Evolutionary conservation across 2,888 invertebrate genomes (phyloP), one percentile per base, ranked within the genome.

Genomic region (Pelosia muscerda): DNA sequence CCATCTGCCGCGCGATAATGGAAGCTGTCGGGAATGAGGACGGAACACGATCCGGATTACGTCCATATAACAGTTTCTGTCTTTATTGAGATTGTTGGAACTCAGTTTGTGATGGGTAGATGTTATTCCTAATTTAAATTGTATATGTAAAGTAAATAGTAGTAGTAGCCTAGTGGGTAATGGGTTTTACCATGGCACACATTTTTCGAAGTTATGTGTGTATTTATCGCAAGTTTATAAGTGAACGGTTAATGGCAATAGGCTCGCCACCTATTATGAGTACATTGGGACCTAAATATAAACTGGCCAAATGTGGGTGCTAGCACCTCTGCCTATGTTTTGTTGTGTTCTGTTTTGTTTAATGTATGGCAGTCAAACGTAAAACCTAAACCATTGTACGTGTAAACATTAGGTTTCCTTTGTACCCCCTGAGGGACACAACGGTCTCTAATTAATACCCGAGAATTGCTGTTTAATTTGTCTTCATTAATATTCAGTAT

Each of bases 1-100:
- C 81, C 84, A 84, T 82, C 83, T 83, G 84, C 71, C 66, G 74
- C 49, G 25, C 69, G 68, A 73, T 82, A 78, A 78, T 77, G 80
- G 77, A 74, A 81, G 73, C 81, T 81, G 78, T 73, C 74, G 62
- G 74, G 74, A 76, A 73, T 73, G 71, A 73, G 69, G 59, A 65
- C 63, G 63, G 69, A 64, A 66, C 72, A 74, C 73, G 76, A 69
- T 62, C 63, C 58, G 54, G 69, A 72, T 72, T 65, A 65, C 71
- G 23, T 63, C 65, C 66, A 19, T 60, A 54, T 65, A 38, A 13
- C 15, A n/a, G n/a, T 22, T 26, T 8, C 19, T 19, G 49, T 59
- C 10, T n/a, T 56, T 59, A 23, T 13, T 19, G 42, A 11, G 19
- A 19, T 6, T 25, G 19, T 60, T 15, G 1, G 15, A 42, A 25